Evolutionary conservation across 2,888 invertebrate species (phyloP), one percentile per base, ranked within the genome.

Genomic region (Mycalesis mineus): DNA sequence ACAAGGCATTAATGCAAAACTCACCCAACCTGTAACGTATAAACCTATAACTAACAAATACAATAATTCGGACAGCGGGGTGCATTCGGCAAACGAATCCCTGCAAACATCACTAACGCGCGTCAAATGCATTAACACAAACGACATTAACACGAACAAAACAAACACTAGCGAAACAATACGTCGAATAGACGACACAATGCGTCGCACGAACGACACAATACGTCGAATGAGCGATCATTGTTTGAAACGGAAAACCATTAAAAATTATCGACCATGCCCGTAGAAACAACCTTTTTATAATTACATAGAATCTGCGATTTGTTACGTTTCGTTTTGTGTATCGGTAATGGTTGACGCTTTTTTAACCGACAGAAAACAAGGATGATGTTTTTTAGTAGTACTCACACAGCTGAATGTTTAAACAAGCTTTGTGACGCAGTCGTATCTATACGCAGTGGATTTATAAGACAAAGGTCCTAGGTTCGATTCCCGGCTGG

Each of bases 71-170:
- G 9, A 15, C 66, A 70, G 69, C 67, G 62, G 70, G 67, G 63
- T 61, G 63, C 62, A 52, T 52, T 29, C 50, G 58, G 61, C 55
- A 65, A 61, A 47, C 33, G 45, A 37, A 31, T 22, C 60, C 61
- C 55, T 57, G 57, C 62, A 66, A 62, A 66, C 65, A 60, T 67
- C 67, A 62, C 63, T 68, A 70, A 72, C 68, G 67, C 61, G 68
- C 69, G 70, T 83, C 77, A 80, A 83, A 82, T 77, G 77, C 71
- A 82, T 83, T 48, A 61, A 54, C 67, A 70, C 77, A 74, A 82
- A 85, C 82, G 82, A 81, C 82, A 84, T 86, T 82, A 80, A 74
- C 70, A 63, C 68, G 68, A 70, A 84, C 80, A 82, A 82, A 72
- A 66, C 69, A 72, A 72, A 85, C 80, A 85, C 84, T 77, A 72